Evolutionary conservation across 2,888 invertebrate species (phyloP).

Genomic region (Lepetodrilus schrolli): DNA sequence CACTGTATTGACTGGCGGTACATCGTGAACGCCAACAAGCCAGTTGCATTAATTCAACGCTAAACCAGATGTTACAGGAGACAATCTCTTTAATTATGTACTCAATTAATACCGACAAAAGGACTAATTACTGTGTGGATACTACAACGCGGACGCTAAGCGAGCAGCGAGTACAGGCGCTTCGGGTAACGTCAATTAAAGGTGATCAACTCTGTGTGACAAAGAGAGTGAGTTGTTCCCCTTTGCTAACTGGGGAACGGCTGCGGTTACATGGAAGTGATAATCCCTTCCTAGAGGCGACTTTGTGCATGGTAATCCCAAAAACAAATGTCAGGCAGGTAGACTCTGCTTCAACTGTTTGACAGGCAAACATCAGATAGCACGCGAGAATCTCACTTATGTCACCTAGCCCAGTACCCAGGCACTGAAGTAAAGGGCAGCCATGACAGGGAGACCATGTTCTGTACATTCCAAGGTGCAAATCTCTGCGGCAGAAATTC

Average conservation of each 20-base stretch:
- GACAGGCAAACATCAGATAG: conserved; percentile 14
- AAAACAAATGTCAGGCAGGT: conserved; percentile 12
- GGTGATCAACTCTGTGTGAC: background rate
- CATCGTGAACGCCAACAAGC: background rate
- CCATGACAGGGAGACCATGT: conserved; percentile 55
- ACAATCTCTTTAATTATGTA: background rate
- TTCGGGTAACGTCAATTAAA: background rate
- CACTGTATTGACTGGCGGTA: too few species aligned
- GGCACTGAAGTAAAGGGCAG: conserved; percentile 68
- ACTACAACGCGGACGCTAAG: background rate
- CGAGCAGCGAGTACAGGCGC: background rate
- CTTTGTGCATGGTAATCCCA: conserved; percentile 15
- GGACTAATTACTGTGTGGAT: background rate
- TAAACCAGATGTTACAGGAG: background rate
- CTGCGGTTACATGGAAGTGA: background rate
- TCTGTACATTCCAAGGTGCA: conserved; percentile 51
- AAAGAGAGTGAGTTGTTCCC: background rate
- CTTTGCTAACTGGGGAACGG: background rate
- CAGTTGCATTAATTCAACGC: background rate
- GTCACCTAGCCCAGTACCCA: conserved; percentile 52
- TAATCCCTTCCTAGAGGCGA: conserved; percentile 10
- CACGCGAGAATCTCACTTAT: conserved; percentile 14
- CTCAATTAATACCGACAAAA: conserved; percentile 22
- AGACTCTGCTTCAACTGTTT: background rate
- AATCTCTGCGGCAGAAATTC: conserved; percentile 61